Evolutionary conservation across 2,113 vertebrate species (phyloP), one percentile per base, ranked within the genome.

Genomic region (Trematomus loennbergii): DNA sequence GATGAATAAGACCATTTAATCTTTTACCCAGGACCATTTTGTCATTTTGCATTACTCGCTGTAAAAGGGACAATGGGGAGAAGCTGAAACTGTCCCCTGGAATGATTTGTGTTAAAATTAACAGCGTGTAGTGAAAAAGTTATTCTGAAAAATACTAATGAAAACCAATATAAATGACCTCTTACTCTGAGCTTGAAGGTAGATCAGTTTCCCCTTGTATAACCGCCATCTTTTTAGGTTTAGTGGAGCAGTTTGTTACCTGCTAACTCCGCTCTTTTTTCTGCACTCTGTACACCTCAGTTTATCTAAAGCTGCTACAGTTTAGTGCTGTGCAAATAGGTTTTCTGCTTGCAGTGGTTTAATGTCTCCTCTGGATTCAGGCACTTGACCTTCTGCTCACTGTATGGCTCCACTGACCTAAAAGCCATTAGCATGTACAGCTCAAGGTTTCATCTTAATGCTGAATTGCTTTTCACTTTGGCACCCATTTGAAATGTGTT

Each of bases 71-170:
- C 68, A 57, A 25, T 68, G 8, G 70, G 70, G 71, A 83, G 43
- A 82, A 63, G 73, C 46, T 60, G 9, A 74, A 63, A 52, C 25
- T 81, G 58, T 66, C 72, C 68, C 49, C 15, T 9, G 20, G 72
- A 80, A 54, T 75, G 67, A 79, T 50, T 57, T 40, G 58, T 75
- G 33, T 53, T 74, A 25, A 53, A 82, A 77, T 49, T 53, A 71
- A n/a, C 43, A 59, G 4, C 3, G 29, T 46, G 36, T 46, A 48
- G 45, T 53, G 73, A 70, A 64, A 85, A 73, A 53, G 17, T 74
- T 72, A 65, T 61, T 78, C 22, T 68, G 65, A 70, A 76, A 74
- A 81, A 75, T 71, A 52, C 22, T 76, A 90, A 84, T 74, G 67
- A 62, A 66, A 67, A 68, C 36, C 71, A 78, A 4, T 15, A 29